Evolutionary conservation across 2,888 invertebrate genomes (phyloP), one percentile per base, ranked within the genome.

Genomic region (Tethea ocularis): DNA sequence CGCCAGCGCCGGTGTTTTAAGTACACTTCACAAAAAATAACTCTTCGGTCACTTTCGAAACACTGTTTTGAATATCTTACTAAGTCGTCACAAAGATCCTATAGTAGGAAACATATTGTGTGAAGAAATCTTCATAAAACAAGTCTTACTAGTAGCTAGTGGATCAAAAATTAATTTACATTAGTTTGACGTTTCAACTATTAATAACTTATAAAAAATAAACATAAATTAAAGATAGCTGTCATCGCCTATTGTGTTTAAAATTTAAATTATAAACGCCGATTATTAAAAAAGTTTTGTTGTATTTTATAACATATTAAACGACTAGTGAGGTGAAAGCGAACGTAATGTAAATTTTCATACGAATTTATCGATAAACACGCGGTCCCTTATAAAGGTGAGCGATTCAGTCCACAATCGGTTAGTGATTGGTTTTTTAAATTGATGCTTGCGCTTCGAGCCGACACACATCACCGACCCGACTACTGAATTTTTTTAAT

Each of bases 1-100:
- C 80, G 96, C 95, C 93, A 96, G 94, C 89, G 95, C 95, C 94
- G 94, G 92, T 84, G 89, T 94, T 93, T 93, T 79, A 66, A 62
- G 67, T 64, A 75, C 87, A 86, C 82, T 78, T 77, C 72, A 80
- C 80, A 69, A 69, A 68, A n/a, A 72, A 76, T 74, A 69, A 69
- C 64, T 57, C 51, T 46, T 29, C 55, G 36, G 63, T 57, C 70
- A 71, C 64, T 57, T 51, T 46, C 33, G 52, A 33, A 63, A 56
- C 4, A 46, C 55, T 62, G 57, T 58, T 41, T 55, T 53, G 33
- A n/a, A 62, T 7, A 58, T 58, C 60, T 59, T 54, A n/a, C 56
- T 62, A 67, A 62, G 66, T 63, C 63, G 61, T 66, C 68, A 62
- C 65, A 59, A 59, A 52, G 57, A 11, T 7, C 13, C 33, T 33